These are phyloP conservation scores for Globicephala melas DNA, from an alignment of 2,113 vertebrate genomes.

Conservation along the genomic window DNA sequence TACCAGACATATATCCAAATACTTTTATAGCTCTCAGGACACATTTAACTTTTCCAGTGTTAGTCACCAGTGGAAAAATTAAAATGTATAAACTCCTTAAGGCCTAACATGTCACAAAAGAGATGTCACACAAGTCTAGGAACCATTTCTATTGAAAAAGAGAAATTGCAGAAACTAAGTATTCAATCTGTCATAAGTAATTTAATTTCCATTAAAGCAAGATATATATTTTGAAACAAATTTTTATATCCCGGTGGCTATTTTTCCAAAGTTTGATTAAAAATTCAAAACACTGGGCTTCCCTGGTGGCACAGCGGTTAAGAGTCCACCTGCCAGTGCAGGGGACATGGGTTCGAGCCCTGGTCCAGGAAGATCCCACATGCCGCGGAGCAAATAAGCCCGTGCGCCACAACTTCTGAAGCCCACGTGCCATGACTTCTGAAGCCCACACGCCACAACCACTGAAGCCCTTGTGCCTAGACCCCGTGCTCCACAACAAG, in stretches of 20 bases:
- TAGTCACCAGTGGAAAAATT: slow-evolving; percentile 1
- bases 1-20: neutral
- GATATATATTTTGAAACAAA: neutral
- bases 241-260: neutral
- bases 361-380: too few relatives aligned
- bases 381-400: too few relatives aligned
- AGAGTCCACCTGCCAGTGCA: too few relatives aligned
- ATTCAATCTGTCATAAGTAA: neutral
- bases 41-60: neutral
- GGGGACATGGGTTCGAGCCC: too few relatives aligned
- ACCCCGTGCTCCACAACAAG: too few relatives aligned
- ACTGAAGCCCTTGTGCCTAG: too few relatives aligned
- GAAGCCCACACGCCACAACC: too few relatives aligned
- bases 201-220: slow-evolving; percentile 35
- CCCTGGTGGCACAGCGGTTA: too few relatives aligned
- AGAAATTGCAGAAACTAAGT: neutral
- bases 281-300: neutral
- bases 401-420: too few relatives aligned
- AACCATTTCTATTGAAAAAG: neutral
- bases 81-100: neutral
- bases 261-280: slow-evolving; percentile 3
- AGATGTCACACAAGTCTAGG: neutral
- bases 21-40: neutral
- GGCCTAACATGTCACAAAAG: neutral
- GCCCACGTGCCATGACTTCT: too few relatives aligned